Percentiles rank a stretch among this genome's conserved stretches.
Evolutionary conservation across 2,888 invertebrate species (phyloP).

Genomic region (Rhodophaea formosa): DNA sequence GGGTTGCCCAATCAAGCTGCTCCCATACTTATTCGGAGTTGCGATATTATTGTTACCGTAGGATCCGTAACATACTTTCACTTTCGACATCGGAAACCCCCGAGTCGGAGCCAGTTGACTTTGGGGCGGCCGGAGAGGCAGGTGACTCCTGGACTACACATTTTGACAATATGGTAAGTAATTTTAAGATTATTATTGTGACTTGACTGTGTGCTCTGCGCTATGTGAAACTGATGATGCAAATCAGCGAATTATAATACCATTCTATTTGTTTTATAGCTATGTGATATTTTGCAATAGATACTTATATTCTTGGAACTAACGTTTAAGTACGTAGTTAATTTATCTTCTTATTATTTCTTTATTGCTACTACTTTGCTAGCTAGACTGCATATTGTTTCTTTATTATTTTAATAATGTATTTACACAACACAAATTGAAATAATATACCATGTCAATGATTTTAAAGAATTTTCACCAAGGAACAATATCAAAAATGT

Average conservation of each 20-base stretch:
- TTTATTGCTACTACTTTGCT: too few relatives aligned
- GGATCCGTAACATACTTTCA: conserved; percentile 58
- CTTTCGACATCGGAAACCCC: conserved; percentile 54
- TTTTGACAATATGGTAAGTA: conserved; percentile 41
- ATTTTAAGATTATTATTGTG: neutral
- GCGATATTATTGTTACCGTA: conserved; percentile 53
- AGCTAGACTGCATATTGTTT: too few relatives aligned
- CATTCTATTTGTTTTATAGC: neutral
- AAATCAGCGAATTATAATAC: neutral
- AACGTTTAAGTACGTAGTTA: too few relatives aligned
- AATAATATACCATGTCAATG: too few relatives aligned
- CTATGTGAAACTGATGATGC: neutral
- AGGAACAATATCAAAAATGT: too few relatives aligned
- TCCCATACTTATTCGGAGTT: conserved; percentile 45
- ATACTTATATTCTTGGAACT: neutral
- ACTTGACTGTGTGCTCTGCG: neutral
- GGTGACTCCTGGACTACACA: conserved; percentile 30
- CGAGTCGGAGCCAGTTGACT: conserved; percentile 39
- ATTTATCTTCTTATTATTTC: too few relatives aligned
- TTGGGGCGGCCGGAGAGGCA: conserved; percentile 30
- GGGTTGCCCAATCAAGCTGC: conserved; percentile 29
- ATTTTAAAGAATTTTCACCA: too few relatives aligned
- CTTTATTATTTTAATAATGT: too few relatives aligned
- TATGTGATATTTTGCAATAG: neutral
- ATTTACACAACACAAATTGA: too few relatives aligned